Evolutionary conservation across 2,797 vertebrate genomes (phyloP).

Genomic region (Artibeus lituratus): DNA sequence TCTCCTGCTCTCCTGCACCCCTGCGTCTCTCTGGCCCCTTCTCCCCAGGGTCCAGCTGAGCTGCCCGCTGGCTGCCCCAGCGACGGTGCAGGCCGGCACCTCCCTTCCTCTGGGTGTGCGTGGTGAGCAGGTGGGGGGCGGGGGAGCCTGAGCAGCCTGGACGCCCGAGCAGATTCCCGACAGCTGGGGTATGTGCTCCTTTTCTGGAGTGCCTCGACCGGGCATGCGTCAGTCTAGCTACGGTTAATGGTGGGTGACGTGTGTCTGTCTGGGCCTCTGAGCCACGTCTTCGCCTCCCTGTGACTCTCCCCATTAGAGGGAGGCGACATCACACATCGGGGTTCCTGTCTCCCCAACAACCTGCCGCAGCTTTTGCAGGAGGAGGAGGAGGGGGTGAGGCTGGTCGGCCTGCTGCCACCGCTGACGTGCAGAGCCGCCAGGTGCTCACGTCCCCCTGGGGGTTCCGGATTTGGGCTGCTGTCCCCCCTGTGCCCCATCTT

Average conservation of each 20-base stretch:
- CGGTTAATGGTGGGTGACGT: slow-evolving; percentile 70
- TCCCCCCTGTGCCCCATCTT: background rate
- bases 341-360: slow-evolving; percentile 33
- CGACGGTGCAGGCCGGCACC: background rate
- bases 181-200: background rate
- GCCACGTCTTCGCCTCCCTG: slow-evolving; percentile 20
- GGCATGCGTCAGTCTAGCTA: slow-evolving; percentile 59
- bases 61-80: background rate
- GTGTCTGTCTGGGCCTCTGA: slow-evolving; percentile 61
- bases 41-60: background rate
- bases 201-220: background rate
- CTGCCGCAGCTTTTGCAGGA: slow-evolving; percentile 33
- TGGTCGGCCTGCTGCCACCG: background rate
- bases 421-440: background rate
- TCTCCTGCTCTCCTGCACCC: background rate
- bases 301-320: slow-evolving; percentile 50
- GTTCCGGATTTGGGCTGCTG: background rate
- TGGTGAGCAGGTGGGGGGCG: background rate
- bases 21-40: background rate
- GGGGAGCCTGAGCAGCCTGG: background rate
- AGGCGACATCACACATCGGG: slow-evolving; percentile 34
- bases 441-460: background rate
- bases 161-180: slow-evolving; percentile 14
- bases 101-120: background rate
- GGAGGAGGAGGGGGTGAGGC: background rate